A percentile compares a stretch with the other conserved stretches of the same genome.
These are phyloP conservation scores for Clupea harengus DNA, from an alignment of 2,113 vertebrate species.

Conservation along the genomic window DNA sequence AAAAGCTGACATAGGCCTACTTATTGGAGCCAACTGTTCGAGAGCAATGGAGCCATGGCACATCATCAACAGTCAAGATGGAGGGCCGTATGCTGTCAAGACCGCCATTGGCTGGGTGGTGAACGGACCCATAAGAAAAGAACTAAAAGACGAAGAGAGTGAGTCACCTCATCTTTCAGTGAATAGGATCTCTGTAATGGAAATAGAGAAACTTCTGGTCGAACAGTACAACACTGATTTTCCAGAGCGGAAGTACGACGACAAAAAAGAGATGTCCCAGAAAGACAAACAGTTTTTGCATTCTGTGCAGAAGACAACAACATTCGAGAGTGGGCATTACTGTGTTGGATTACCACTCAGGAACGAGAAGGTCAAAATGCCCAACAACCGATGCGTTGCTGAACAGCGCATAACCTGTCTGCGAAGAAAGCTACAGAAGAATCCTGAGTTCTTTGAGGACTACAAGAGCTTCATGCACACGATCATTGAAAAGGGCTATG, in stretches of 20 bases:
- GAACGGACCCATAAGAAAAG: too few species aligned
- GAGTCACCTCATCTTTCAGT: neutral
- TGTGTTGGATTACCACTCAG: slow-evolving; percentile 29
- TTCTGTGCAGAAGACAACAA: neutral
- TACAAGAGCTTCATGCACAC: slow-evolving; percentile 36
- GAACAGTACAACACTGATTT: slow-evolving; percentile 38
- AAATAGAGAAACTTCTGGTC: slow-evolving; percentile 31
- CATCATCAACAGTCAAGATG: too few species aligned
- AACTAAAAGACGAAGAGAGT: too few species aligned
- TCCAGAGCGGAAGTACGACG: slow-evolving; percentile 25
- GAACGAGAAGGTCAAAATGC: slow-evolving; percentile 15
- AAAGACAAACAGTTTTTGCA: slow-evolving; percentile 29
- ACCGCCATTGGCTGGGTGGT: too few species aligned
- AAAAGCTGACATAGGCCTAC: too few species aligned
- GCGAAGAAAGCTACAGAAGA: slow-evolving; percentile 29
- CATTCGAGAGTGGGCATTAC: slow-evolving; percentile 27
- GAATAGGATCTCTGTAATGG: slow-evolving; percentile 19
- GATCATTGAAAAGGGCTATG: slow-evolving; percentile 26
- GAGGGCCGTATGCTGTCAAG: too few species aligned
- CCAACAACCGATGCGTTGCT: slow-evolving; percentile 30
- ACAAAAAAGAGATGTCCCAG: slow-evolving; percentile 31
- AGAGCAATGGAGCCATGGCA: too few species aligned
- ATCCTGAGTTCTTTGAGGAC: slow-evolving; percentile 12
- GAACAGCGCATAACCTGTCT: slow-evolving; percentile 30
- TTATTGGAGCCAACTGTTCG: too few species aligned